Percentiles rank a stretch among this genome's conserved stretches.
These are phyloP conservation scores for Buphagus erythrorhynchus DNA, from an alignment of 2,797 vertebrate species.

Conservation along the genomic window DNA sequence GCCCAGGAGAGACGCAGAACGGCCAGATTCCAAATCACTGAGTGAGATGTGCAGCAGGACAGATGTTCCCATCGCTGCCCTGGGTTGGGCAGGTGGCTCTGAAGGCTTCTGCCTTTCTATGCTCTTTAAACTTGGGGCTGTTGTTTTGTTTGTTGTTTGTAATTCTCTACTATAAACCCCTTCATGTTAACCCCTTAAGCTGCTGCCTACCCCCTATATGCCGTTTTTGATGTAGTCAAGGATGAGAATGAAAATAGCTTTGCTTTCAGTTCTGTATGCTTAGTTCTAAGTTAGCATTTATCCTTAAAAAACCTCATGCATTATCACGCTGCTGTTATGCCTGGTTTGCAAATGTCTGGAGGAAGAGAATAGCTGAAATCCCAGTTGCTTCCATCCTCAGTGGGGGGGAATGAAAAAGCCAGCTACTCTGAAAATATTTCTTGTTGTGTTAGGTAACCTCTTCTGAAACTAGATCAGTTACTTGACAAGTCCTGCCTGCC, in stretches of 20 bases:
- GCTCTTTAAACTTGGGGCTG: not conserved
- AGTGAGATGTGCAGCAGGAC: not conserved
- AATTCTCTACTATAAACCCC: not conserved
- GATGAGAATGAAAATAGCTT: not conserved
- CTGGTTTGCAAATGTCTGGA: not conserved
- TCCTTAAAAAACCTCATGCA: not conserved
- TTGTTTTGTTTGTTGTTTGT: not conserved
- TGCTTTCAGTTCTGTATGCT: not conserved
- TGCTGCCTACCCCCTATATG: not conserved
- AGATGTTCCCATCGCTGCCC: not conserved
- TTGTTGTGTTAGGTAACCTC: constrained; percentile 26
- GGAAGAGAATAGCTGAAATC: not conserved
- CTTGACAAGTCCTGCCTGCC: constrained; percentile 62
- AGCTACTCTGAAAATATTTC: not conserved
- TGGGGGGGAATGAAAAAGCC: not conserved
- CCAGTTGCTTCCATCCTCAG: not conserved
- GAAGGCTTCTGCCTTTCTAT: not conserved
- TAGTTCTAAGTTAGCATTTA: not conserved
- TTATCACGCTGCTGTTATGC: not conserved
- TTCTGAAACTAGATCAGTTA: constrained; percentile 44
- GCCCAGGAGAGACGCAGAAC: not conserved
- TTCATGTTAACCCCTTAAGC: not conserved
- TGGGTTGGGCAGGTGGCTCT: not conserved
- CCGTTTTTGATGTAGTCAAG: not conserved
- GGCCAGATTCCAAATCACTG: not conserved